These are phyloP conservation scores for Psococerastis gibbosa DNA, from an alignment of 2,888 invertebrate species.

Conservation along the genomic window DNA sequence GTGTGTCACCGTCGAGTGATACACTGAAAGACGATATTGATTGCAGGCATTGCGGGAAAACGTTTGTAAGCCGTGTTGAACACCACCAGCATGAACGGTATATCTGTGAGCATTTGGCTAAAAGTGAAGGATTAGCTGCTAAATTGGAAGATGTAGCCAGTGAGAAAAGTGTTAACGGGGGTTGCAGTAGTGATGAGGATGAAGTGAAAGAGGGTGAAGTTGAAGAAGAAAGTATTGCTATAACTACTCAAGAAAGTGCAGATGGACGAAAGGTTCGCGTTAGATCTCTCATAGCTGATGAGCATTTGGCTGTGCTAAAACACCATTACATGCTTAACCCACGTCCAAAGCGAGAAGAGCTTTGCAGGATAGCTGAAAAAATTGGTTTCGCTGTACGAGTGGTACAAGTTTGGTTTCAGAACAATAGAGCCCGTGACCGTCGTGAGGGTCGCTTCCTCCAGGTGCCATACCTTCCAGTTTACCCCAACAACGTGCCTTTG, in stretches of 20 bases:
- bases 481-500: constrained; percentile 15
- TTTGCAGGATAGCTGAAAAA: constrained; percentile 67
- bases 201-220: constrained; percentile 29
- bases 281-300: constrained; percentile 83
- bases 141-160: constrained; percentile 50
- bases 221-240: constrained; percentile 29
- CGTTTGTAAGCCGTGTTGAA: constrained; percentile 37
- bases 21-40: constrained; percentile 8
- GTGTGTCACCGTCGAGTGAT: constrained; percentile 12
- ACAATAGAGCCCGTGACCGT: constrained; percentile 76
- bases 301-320: constrained; percentile 75
- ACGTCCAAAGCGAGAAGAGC: constrained; percentile 84
- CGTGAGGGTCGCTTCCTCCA: constrained; percentile 39
- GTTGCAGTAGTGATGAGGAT: constrained; percentile 43
- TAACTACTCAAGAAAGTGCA: constrained; percentile 24
- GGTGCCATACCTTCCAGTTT: constrained; percentile 26
- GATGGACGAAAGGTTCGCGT: constrained; percentile 69
- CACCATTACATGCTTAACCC: constrained; percentile 80
- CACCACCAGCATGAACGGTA: constrained; percentile 51
- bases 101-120: constrained; percentile 29
- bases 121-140: constrained; percentile 56
- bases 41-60: constrained; percentile 38
- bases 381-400: constrained; percentile 45
- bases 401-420: constrained; percentile 93
- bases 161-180: constrained; percentile 30